Conservation (phyloP, 2,113 vertebrate species). For the Atlantisia rogersi region DNA sequence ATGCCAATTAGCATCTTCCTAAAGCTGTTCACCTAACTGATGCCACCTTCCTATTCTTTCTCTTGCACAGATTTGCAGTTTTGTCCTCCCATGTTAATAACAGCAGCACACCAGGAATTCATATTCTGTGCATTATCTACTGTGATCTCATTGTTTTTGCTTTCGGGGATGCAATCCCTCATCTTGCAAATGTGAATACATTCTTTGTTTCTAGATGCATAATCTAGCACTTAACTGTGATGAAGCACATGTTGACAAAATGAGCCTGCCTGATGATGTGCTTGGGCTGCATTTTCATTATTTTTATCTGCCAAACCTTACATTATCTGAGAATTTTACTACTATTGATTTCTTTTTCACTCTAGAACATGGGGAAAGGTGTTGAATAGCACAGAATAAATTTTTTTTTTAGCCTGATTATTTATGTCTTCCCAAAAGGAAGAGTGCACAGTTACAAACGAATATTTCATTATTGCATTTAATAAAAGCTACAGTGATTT, state of each 20-base stretch:
- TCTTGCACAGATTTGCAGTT: not conserved
- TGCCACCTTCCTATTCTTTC: not conserved
- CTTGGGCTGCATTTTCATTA: not conserved
- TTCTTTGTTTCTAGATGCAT: constrained; percentile 34
- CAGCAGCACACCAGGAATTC: not conserved
- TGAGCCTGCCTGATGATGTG: not conserved
- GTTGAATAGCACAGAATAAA: not conserved
- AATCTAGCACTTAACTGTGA: constrained; percentile 38
- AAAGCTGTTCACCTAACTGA: not conserved
- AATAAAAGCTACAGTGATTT: not conserved
- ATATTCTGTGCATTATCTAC: not conserved
- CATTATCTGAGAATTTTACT: constrained; percentile 35
- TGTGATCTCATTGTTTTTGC: not conserved
- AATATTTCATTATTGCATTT: not conserved
- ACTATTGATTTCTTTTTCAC: constrained; percentile 30
- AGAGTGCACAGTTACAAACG: not conserved
- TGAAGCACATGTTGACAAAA: constrained; percentile 45
- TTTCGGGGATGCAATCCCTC: not conserved
- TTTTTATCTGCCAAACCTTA: constrained; percentile 38
- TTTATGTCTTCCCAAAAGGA: not conserved
- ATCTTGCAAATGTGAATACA: constrained; percentile 1
- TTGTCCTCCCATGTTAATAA: not conserved
- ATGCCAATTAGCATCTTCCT: not conserved
- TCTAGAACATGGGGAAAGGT: not conserved
- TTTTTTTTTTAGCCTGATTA: not conserved